Evolutionary conservation across 2,797 vertebrate genomes (phyloP).

Genomic region (Chaunax sp.): DNA sequence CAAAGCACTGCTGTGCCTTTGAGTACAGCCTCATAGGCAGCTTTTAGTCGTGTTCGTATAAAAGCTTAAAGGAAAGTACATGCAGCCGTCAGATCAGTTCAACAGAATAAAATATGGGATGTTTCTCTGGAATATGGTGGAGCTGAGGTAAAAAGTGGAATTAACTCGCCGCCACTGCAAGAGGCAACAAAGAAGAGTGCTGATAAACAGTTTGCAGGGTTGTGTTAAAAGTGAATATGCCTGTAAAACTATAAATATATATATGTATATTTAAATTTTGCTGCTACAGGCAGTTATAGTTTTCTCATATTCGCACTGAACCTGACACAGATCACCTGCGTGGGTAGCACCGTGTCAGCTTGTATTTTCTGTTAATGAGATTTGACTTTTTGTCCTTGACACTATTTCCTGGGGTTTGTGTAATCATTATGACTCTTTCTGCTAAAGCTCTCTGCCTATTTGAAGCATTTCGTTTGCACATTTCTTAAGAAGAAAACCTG

Average conservation of each 20-base stretch:
- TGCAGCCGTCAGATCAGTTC: too few species aligned
- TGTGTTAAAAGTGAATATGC: neutral
- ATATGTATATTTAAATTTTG: neutral
- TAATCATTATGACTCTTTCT: neutral
- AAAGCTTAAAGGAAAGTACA: neutral
- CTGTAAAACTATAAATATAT: neutral
- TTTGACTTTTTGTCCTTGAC: slow-evolving; percentile 10
- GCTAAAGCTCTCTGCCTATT: neutral
- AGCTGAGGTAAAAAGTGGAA: too few species aligned
- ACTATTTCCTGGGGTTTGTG: slow-evolving; percentile 5
- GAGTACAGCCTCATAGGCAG: neutral
- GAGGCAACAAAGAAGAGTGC: neutral
- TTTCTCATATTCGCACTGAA: slow-evolving; percentile 9
- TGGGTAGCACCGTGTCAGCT: slow-evolving; percentile 14
- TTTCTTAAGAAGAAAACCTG: neutral
- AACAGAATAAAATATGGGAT: too few species aligned
- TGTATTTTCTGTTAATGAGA: slow-evolving; percentile 28
- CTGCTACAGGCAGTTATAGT: neutral
- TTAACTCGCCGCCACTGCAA: neutral
- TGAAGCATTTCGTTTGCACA: too few species aligned
- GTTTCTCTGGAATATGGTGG: neutral
- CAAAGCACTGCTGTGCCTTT: too few species aligned
- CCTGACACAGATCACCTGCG: slow-evolving; percentile 21
- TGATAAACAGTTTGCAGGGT: neutral
- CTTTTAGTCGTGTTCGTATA: neutral